A percentile compares a stretch with the other conserved stretches of the same genome.
Conservation (phyloP, 2,888 invertebrate genomes). For the Cactoblastis cactorum region DNA sequence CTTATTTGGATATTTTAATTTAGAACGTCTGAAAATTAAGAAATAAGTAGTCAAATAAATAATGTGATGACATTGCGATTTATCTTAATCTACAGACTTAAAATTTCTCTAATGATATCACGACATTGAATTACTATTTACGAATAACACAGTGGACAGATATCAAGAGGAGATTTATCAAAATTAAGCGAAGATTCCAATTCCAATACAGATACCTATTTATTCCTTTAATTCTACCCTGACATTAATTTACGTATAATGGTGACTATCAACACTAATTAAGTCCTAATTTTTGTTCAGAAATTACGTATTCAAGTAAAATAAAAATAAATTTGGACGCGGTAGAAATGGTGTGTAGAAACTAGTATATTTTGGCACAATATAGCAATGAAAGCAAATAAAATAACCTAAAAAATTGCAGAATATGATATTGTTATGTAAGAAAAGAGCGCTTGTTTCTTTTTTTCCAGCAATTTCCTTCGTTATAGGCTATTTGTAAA, state of each 20-base stretch:
- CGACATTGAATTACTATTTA: constrained; percentile 48
- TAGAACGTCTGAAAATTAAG: no score
- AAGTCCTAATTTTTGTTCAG: constrained; percentile 64
- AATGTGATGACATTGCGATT: constrained; percentile 15
- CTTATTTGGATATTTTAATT: no score
- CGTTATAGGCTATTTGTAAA: constrained; percentile 26
- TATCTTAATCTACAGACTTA: constrained; percentile 44
- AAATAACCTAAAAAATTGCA: constrained; percentile 20
- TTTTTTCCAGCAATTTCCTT: constrained; percentile 28
- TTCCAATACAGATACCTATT: constrained; percentile 60
- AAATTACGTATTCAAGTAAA: constrained; percentile 59
- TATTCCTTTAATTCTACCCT: constrained; percentile 82
- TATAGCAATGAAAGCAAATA: constrained; percentile 57
- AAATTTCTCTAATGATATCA: constrained; percentile 59
- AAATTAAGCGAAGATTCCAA: constrained; percentile 65
- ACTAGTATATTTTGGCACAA: constrained; percentile 71
- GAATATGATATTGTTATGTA: constrained; percentile 11
- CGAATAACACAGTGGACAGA: constrained; percentile 69
- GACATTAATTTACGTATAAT: constrained; percentile 94
- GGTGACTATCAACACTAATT: constrained; percentile 81
- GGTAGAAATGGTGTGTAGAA: constrained; percentile 33
- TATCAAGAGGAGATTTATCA: constrained; percentile 62
- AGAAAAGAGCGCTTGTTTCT: constrained; percentile 17
- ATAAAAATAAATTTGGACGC: constrained; percentile 38
- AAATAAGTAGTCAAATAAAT: no score